Conservation (phyloP, 2,888 invertebrate genomes). For the Julus scandinavius region DNA sequence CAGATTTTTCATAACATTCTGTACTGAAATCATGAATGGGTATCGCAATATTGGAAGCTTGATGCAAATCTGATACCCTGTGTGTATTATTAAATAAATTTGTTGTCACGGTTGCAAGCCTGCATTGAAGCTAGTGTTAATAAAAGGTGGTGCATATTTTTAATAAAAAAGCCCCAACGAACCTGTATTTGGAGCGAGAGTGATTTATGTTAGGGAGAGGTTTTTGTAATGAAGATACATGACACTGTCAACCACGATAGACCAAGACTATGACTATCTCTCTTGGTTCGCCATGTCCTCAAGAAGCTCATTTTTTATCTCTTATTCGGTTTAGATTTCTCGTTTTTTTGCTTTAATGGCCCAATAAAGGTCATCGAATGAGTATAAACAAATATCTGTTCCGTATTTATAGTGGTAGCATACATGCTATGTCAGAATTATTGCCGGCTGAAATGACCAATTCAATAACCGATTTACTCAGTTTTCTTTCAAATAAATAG, state of each 20-base stretch:
- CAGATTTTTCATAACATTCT: too few relatives aligned
- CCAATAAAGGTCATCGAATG: slow-evolving; percentile 35
- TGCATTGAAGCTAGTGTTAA: not conserved
- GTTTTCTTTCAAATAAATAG: not conserved
- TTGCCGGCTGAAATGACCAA: not conserved
- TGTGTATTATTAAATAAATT: not conserved
- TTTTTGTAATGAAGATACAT: slow-evolving; percentile 35
- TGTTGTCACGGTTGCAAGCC: not conserved
- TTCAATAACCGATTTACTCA: not conserved
- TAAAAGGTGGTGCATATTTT: not conserved
- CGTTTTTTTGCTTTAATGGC: slow-evolving; percentile 12
- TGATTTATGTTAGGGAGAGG: slow-evolving; percentile 27
- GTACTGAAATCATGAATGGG: too few relatives aligned
- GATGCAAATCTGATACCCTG: not conserved
- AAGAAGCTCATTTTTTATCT: slow-evolving; percentile 28
- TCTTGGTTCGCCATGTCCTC: not conserved
- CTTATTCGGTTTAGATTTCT: not conserved
- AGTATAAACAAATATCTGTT: not conserved
- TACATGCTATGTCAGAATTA: not conserved
- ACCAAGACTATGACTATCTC: slow-evolving; percentile 9
- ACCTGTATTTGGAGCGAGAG: not conserved
- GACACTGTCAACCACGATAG: not conserved
- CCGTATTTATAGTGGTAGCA: not conserved
- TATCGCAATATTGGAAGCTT: too few relatives aligned
- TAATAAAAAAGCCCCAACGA: not conserved